A percentile compares a stretch with the other conserved stretches of the same genome.
Conservation (phyloP, 64 coral and sea anemone genomes). For the Porites australiensis region DNA sequence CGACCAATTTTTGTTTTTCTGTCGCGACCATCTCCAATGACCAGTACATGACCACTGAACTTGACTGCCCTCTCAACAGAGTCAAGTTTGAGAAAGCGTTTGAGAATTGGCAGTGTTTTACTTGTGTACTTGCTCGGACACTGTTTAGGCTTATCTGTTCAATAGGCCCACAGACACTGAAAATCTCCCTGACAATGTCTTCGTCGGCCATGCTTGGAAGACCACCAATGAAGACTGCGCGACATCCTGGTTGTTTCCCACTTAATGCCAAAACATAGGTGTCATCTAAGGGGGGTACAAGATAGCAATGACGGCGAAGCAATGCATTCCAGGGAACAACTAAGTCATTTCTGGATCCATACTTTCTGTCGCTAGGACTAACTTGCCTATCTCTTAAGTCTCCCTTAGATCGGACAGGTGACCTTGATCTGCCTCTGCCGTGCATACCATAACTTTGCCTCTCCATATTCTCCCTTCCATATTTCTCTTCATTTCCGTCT, state of each 20-base stretch:
- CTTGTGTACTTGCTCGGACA: constrained; percentile 12
- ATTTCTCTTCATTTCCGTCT: background rate
- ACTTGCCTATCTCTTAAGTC: background rate
- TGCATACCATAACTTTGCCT: constrained; percentile 11
- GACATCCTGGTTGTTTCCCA: constrained; percentile 81
- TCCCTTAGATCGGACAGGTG: background rate
- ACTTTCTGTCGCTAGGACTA: background rate
- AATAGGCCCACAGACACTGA: constrained; percentile 74
- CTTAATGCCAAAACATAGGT: constrained; percentile 37
- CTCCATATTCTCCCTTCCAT: background rate
- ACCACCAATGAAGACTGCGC: constrained; percentile 73
- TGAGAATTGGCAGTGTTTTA: constrained; percentile 64
- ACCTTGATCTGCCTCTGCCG: background rate
- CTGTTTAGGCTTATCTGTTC: constrained; percentile 62
- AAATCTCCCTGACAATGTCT: constrained; percentile 84
- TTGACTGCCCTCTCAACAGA: constrained; percentile 80
- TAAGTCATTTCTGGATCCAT: background rate
- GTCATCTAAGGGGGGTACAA: constrained; percentile 75
- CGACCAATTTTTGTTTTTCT: constrained; percentile 57
- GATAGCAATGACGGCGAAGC: constrained; percentile 54
- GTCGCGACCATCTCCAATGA: constrained; percentile 55
- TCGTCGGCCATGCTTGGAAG: constrained; percentile 74
- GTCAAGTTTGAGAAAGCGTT: constrained; percentile 50
- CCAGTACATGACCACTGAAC: constrained; percentile 74
- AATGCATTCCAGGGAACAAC: constrained; percentile 47